Evolutionary conservation across 2,797 vertebrate genomes (phyloP).

Genomic region (Phrynocephalus vlangalii): DNA sequence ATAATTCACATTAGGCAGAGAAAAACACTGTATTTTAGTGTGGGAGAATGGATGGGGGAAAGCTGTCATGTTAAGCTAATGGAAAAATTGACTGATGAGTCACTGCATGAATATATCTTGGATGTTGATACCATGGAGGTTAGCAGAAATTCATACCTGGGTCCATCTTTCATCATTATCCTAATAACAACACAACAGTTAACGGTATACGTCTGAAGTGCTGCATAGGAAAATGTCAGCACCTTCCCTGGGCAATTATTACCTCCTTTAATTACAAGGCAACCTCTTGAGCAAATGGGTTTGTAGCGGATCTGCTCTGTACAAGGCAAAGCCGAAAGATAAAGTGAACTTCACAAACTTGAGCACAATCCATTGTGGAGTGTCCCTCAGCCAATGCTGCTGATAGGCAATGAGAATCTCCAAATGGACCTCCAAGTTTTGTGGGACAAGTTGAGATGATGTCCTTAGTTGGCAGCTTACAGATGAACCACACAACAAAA

Average conservation of each 20-base stretch:
- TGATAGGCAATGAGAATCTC: not conserved
- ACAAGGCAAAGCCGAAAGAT: conserved; percentile 33
- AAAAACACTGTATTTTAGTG: not conserved
- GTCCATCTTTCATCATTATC: conserved; percentile 63
- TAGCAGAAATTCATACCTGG: conserved; percentile 44
- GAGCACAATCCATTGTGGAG: not conserved
- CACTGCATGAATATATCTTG: conserved; percentile 33
- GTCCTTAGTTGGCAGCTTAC: too few species aligned
- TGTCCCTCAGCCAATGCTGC: not conserved
- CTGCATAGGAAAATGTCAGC: conserved; percentile 45
- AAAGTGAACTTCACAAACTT: not conserved
- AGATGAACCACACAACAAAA: too few species aligned
- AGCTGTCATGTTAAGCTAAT: conserved; percentile 55
- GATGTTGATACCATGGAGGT: conserved; percentile 44
- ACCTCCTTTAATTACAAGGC: conserved; percentile 60
- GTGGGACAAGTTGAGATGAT: too few species aligned
- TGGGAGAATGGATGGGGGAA: not conserved
- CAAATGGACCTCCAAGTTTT: not conserved
- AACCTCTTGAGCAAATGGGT: conserved; percentile 18
- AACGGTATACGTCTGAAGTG: conserved; percentile 51
- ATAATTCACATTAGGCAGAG: not conserved
- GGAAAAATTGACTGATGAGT: conserved; percentile 60
- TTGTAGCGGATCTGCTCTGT: not conserved
- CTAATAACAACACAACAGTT: conserved; percentile 55
- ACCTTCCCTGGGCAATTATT: conserved; percentile 47